Base-by-base conservation (phyloP, 2,113 vertebrate species). In the Bubo blakistoni region DNA sequence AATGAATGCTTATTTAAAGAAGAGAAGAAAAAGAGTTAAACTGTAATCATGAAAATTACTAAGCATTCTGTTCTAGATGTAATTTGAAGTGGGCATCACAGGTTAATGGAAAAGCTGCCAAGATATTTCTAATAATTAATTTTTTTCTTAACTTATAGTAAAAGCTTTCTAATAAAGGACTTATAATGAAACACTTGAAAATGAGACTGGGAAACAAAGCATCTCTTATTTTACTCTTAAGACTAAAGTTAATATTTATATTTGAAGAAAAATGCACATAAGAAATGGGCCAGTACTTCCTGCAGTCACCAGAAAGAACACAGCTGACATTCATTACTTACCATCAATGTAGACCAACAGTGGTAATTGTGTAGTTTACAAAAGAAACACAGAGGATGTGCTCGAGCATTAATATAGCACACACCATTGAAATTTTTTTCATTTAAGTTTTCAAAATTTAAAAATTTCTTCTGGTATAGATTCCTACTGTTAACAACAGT, bases 31-130 rank as follows among this genome's bases (percentile, higher is more conserved):
- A 89, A 80, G 49, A 77, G 51, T 81, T 95, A 88, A 92, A 76
- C 3, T 40, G 19, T 44, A 40, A 82, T 55, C 7, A 78, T 8
- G 7, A 49, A 82, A 95, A 86, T 77, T 77, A 62, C 80, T 76
- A 32, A 72, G 49, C 10, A 34, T 70, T 38, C 29, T 3, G 6
- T 58, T 73, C 46, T 49, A 77, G 22, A 86, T 18, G 42, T 16
- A 86, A 96, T 94, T 78, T 78, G 32, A 94, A 86, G 51, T 51
- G 24, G 59, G 47, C 26, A 95, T 62, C 51, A 54, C 16, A 88
- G 58, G 81, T 90, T 88, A 94, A 91, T 38, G 46, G 58, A 90
- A 91, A 90, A 96, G n/a, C 66, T 92, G 66, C 32, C 36, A 62
- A 85, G 46, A 54, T 73, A 55, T 3, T n/a, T 80, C 49, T 58